Evolutionary conservation across 92 coral and sea anemone genomes (phyloP).

Genomic region (Pocillopora grandis): DNA sequence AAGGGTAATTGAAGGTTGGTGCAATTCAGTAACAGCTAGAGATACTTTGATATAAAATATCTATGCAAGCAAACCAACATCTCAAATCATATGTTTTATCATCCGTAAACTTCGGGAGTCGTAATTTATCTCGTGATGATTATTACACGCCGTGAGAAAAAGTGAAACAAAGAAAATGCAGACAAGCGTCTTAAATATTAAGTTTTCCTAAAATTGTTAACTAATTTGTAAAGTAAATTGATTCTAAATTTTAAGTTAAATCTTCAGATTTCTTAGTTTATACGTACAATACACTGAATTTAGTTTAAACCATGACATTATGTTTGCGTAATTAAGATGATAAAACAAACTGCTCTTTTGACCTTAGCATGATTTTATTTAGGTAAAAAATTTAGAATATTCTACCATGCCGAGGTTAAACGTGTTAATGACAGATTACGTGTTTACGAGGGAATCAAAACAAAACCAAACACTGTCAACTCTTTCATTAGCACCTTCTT

Average conservation of each 20-base stretch:
- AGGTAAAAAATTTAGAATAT: not conserved
- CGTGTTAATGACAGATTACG: no score
- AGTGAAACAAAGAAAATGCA: not conserved
- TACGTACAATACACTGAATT: not conserved
- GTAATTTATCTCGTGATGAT: not conserved
- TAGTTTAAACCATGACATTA: not conserved
- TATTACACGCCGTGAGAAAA: not conserved
- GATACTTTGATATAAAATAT: no score
- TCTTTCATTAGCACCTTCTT: not conserved
- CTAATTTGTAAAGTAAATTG: not conserved
- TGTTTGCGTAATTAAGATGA: slow-evolving; percentile 23
- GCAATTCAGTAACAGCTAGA: no score
- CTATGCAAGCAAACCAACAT: no score
- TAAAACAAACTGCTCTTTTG: slow-evolving; percentile 19
- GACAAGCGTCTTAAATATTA: not conserved
- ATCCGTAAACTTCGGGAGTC: not conserved
- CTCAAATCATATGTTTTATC: no score
- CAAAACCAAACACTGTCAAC: no score
- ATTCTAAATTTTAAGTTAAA: not conserved
- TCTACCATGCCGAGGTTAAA: not conserved
- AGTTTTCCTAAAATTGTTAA: slow-evolving; percentile 10
- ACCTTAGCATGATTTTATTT: slow-evolving; percentile 9
- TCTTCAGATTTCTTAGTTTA: not conserved
- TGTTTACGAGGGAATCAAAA: no score
- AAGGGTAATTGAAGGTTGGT: slow-evolving; percentile 25